Percentiles rank a stretch among this genome's conserved stretches.
phyloP scores from a whole-genome alignment of 2,113 vertebrate species.

The Larimichthys polyactis region DNA sequence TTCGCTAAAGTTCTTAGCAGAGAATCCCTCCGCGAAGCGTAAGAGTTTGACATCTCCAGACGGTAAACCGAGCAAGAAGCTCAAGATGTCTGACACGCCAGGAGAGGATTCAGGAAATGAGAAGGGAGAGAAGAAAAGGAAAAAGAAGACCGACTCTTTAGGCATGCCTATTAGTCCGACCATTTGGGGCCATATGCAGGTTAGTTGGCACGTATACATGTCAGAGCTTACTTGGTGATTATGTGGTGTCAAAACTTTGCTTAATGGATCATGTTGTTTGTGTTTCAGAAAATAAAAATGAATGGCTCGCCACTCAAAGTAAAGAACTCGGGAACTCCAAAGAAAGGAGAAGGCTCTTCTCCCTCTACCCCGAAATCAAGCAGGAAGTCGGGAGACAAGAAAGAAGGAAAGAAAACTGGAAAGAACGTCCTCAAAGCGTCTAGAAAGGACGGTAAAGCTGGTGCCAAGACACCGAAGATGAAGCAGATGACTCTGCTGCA shows the following conservation, averaged over 20 bases:
- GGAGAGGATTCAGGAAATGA: slow-evolving; percentile 82
- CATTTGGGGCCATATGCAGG: slow-evolving; percentile 93
- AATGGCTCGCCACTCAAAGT: slow-evolving; percentile 91
- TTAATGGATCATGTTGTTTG: slow-evolving; percentile 28
- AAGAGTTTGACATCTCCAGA: slow-evolving; percentile 90
- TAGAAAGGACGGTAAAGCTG: slow-evolving; percentile 88
- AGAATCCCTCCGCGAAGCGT: slow-evolving; percentile 92
- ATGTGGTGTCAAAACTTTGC: neutral
- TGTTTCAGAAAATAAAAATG: slow-evolving; percentile 88
- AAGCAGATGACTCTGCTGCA: slow-evolving; percentile 97
- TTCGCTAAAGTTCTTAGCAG: slow-evolving; percentile 90
- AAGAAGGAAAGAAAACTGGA: slow-evolving; percentile 82
- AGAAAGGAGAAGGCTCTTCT: slow-evolving; percentile 82
- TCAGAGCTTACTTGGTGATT: neutral
- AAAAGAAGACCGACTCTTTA: slow-evolving; percentile 82
- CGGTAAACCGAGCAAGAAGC: slow-evolving; percentile 89
- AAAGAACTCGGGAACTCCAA: slow-evolving; percentile 91
- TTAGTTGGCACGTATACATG: slow-evolving; percentile 32
- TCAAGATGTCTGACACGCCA: slow-evolving; percentile 78
- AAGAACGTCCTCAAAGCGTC: slow-evolving; percentile 88
- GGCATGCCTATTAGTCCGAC: slow-evolving; percentile 90
- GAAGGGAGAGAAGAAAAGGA: slow-evolving; percentile 80
- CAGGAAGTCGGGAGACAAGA: slow-evolving; percentile 77
- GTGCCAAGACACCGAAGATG: slow-evolving; percentile 90
- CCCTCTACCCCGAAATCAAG: slow-evolving; percentile 68